These are phyloP conservation scores for Arion vulgaris DNA, from an alignment of 1,140 invertebrate genomes.

Conservation along the genomic window DNA sequence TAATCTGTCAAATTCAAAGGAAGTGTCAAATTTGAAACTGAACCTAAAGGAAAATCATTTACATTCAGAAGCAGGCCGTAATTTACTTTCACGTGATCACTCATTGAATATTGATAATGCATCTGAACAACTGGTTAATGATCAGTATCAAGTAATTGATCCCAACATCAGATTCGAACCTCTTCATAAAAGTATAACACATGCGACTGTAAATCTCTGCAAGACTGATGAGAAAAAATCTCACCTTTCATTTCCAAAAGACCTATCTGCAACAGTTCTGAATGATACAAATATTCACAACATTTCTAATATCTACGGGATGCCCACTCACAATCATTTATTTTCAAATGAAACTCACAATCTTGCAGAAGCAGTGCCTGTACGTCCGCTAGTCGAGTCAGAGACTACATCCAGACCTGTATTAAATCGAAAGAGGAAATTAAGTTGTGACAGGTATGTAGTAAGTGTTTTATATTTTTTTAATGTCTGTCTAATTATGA, in stretches of 20 bases:
- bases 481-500: too few relatives aligned
- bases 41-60: too few relatives aligned
- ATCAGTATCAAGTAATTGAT: background rate
- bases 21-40: background rate
- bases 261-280: background rate
- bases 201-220: background rate
- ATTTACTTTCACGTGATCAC: too few relatives aligned
- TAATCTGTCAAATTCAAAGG: background rate
- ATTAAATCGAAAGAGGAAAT: background rate
- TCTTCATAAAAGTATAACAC: background rate
- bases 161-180: background rate
- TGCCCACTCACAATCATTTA: background rate
- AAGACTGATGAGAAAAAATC: background rate
- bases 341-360: background rate
- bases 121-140: background rate
- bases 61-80: too few relatives aligned
- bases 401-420: background rate
- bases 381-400: background rate
- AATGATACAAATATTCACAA: background rate
- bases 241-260: background rate
- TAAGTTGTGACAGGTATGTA: background rate
- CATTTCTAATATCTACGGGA: background rate
- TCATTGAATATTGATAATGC: too few relatives aligned
- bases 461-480: background rate
- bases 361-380: background rate